Base-by-base conservation (phyloP, 2,113 vertebrate species). In the Onychostoma macrolepis region DNA sequence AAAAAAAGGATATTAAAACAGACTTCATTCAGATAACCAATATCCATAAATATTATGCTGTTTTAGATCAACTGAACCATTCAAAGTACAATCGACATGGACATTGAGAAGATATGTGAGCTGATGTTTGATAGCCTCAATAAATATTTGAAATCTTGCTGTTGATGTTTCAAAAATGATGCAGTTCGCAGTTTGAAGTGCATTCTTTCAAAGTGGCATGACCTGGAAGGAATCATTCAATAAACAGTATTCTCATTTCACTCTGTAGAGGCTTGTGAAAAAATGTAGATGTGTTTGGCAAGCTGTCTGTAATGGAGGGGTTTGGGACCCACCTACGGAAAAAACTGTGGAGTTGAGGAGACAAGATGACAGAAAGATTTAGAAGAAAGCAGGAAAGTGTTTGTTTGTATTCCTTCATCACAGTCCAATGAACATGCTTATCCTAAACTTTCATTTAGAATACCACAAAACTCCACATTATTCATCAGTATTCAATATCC, bases 1-100 rank as follows among this genome's bases (percentile, higher is more conserved):
- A 72, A 91, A 4, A 65, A 81, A 50, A 91, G 87, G 80, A 90
- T 63, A 90, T 89, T 85, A 87, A 85, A 58, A 80, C 79, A 81
- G 88, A 85, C 45, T 71, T 76, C 77, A 86, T 75, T 88, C 38
- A 90, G 30, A 19, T 65, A 83, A 88, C 72, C 77, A 81, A 89
- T 83, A n/a, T 26, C 6, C 53, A 5, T 80, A 82, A 77, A 85
- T 86, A 56, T 50, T 78, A 83, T 69, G 86, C 77, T 72, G 81
- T 38, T 78, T 10, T 81, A 43, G 4, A 45, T 45, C 7, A 81
- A 45, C 58, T 26, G 17, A 65, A 21, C 24, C 58, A 43, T 81
- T 65, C n/a, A 30, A 81, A 9, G 58, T 12, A 30, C 58, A 81
- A 43, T 65, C 15, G 28, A 45, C 4, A 17, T 21, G 13, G 28